A percentile compares a stretch with the other conserved stretches of the same genome.
These are phyloP conservation scores for Lottia gigantea DNA, from an alignment of 2,888 invertebrate genomes.

Conservation along the genomic window DNA sequence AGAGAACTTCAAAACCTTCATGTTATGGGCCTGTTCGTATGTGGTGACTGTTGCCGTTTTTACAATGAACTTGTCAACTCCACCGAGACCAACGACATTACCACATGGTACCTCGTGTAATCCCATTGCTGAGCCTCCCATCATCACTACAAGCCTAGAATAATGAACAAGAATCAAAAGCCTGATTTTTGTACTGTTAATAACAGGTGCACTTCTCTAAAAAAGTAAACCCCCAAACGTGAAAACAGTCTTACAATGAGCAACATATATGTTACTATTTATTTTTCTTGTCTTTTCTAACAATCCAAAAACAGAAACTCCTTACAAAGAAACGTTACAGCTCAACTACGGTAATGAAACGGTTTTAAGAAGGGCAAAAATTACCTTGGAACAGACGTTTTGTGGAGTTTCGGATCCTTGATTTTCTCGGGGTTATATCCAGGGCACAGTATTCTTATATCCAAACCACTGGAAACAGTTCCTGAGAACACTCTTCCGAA, in stretches of 20 bases:
- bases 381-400: slow-evolving; percentile 93
- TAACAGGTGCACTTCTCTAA: no score
- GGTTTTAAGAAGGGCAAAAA: slow-evolving; percentile 6
- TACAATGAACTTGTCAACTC: slow-evolving; percentile 98
- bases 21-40: slow-evolving; percentile 98
- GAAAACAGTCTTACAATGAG: no score
- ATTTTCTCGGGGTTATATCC: slow-evolving; percentile 93
- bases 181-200: no score
- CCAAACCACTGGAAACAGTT: slow-evolving; percentile 75
- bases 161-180: not conserved
- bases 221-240: no score
- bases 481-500: slow-evolving; percentile 99
- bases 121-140: slow-evolving; percentile 98
- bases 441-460: slow-evolving; percentile 98
- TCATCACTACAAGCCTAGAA: slow-evolving; percentile 94
- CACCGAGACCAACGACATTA: slow-evolving; percentile 99
- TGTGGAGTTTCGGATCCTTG: slow-evolving; percentile 86
- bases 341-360: no score
- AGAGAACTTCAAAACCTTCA: slow-evolving; percentile 99
- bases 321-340: no score
- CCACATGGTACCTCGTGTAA: slow-evolving; percentile 99
- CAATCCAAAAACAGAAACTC: no score
- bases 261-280: no score
- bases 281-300: no score
- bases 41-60: slow-evolving; percentile 99